Conservation (phyloP, 2,113 vertebrate species). For the Serilophus lunatus region DNA sequence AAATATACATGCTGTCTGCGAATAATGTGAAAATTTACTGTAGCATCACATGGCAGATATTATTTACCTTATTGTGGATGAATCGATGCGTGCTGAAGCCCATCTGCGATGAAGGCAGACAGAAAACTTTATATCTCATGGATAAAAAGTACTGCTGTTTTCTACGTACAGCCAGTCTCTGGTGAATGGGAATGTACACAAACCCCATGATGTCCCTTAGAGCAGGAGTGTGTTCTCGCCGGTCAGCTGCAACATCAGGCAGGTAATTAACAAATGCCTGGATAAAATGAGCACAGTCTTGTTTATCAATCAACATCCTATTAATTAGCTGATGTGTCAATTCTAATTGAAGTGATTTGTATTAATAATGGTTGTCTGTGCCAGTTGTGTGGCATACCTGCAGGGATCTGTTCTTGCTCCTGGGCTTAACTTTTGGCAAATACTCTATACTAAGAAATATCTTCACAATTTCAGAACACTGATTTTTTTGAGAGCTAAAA, state of each 20-base stretch:
- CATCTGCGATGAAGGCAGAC: not conserved
- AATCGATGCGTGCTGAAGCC: not conserved
- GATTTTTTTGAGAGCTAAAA: not conserved
- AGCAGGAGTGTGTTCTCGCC: not conserved
- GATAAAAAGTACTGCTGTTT: not conserved
- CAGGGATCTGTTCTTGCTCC: not conserved
- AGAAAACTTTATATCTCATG: not conserved
- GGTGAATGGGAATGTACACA: not conserved
- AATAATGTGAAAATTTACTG: not conserved
- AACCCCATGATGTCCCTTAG: not conserved
- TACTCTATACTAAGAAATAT: not conserved
- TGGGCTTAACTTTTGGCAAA: not conserved
- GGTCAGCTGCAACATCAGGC: not conserved
- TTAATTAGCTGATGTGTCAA: conserved; percentile 21
- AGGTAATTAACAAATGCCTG: conserved; percentile 26
- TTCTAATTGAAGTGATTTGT: conserved; percentile 50
- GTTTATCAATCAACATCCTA: conserved; percentile 52
- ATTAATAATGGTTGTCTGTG: not conserved
- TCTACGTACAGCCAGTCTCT: not conserved
- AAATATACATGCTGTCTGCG: not conserved
- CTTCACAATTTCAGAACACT: not conserved
- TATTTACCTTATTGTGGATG: not conserved
- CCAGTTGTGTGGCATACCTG: not conserved
- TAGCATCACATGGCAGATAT: not conserved
- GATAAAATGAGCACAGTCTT: not conserved